A percentile compares a stretch with the other conserved stretches of the same genome.
These are phyloP conservation scores for Sphecodes monilicornis DNA, from an alignment of 2,888 invertebrate genomes.

Conservation along the genomic window DNA sequence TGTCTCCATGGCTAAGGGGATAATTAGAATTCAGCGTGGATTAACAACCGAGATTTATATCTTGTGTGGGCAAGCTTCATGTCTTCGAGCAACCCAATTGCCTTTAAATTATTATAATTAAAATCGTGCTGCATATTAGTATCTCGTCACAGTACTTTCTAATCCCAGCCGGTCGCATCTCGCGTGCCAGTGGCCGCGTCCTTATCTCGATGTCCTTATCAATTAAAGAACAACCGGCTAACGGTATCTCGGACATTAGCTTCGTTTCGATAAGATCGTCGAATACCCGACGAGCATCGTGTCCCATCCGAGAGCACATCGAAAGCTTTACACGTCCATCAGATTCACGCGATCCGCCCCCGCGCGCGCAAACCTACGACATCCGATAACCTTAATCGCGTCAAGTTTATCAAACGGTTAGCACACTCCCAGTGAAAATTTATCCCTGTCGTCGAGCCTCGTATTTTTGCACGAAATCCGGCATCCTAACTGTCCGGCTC, in stretches of 20 bases:
- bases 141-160: background rate
- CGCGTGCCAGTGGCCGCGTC: background rate
- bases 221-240: conserved; percentile 13
- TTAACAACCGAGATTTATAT: background rate
- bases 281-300: background rate
- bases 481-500: conserved; percentile 41
- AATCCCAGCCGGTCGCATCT: background rate
- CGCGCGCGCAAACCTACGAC: background rate
- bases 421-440: conserved; percentile 19
- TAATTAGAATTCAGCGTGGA: background rate
- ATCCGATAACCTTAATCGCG: conserved; percentile 5
- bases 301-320: background rate
- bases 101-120: background rate
- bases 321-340: conserved; percentile 29
- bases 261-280: conserved; percentile 4
- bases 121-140: background rate
- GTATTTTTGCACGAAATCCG: conserved; percentile 42
- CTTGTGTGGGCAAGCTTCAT: background rate
- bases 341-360: conserved; percentile 11
- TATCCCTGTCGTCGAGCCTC: conserved; percentile 20
- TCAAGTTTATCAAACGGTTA: conserved; percentile 24
- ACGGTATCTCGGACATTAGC: background rate
- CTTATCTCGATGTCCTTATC: background rate
- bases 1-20: background rate
- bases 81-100: background rate